phyloP scores from a whole-genome alignment of 2,888 invertebrate species.

The Drosophila quinaria region DNA sequence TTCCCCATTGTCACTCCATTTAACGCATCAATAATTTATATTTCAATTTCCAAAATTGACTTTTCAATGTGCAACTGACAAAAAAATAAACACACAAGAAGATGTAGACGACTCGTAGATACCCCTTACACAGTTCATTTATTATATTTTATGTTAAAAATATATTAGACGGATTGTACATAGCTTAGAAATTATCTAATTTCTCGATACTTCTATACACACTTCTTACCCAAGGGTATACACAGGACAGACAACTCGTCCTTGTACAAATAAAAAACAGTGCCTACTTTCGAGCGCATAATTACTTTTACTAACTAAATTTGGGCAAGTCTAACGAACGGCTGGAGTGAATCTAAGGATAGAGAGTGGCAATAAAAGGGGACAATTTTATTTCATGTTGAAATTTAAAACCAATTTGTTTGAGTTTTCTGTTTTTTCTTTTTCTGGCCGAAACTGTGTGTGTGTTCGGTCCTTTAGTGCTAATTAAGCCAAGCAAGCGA shows the following conservation, averaged over 20 bases:
- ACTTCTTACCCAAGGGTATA: neutral
- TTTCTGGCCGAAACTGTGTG: slow-evolving; percentile 23
- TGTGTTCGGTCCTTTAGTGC: slow-evolving; percentile 57
- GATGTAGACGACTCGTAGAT: neutral
- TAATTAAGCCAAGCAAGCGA: slow-evolving; percentile 60
- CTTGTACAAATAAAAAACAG: slow-evolving; percentile 27
- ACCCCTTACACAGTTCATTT: neutral
- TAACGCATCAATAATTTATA: slow-evolving; percentile 68
- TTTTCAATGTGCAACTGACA: slow-evolving; percentile 46
- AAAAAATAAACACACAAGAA: neutral
- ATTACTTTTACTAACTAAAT: slow-evolving; percentile 50
- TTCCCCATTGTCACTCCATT: slow-evolving; percentile 26
- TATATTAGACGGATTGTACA: neutral
- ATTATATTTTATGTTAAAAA: neutral
- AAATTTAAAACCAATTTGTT: slow-evolving; percentile 71
- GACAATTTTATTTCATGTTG: slow-evolving; percentile 46
- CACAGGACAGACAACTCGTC: neutral
- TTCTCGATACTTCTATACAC: no score
- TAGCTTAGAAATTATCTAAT: neutral
- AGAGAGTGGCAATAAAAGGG: slow-evolving; percentile 1
- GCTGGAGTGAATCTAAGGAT: neutral
- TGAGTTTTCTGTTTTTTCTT: slow-evolving; percentile 33
- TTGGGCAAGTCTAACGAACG: slow-evolving; percentile 18
- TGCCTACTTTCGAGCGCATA: slow-evolving; percentile 59
- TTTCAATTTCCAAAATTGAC: slow-evolving; percentile 66